These are phyloP conservation scores for Musca domestica DNA, from an alignment of 1,140 invertebrate species.

Conservation along the genomic window DNA sequence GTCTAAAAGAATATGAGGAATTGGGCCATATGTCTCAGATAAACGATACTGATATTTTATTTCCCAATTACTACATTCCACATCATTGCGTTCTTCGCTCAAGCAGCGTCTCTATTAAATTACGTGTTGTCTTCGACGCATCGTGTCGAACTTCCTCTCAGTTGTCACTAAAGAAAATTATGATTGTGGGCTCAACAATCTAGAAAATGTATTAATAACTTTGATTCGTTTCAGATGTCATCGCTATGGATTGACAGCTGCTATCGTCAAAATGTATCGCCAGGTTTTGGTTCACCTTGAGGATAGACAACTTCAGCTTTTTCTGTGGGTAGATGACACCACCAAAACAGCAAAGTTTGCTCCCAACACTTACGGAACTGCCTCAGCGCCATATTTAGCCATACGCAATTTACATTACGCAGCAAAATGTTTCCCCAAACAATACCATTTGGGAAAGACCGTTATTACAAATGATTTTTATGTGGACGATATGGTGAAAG, in stretches of 20 bases:
- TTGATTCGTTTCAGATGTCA: conserved; percentile 38
- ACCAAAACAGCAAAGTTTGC: conserved; percentile 27
- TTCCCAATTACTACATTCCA: conserved; percentile 11
- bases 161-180: conserved; percentile 28
- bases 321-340: conserved; percentile 43
- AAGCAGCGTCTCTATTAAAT: conserved; percentile 26
- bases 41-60: neutral
- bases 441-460: conserved; percentile 31
- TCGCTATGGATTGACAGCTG: conserved; percentile 32
- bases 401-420: conserved; percentile 39
- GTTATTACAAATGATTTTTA: conserved; percentile 51
- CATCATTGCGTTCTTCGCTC: conserved; percentile 13
- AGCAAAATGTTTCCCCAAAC: conserved; percentile 27
- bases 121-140: too few relatives aligned
- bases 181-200: conserved; percentile 23
- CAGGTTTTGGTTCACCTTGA: conserved; percentile 33
- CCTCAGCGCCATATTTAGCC: conserved; percentile 46
- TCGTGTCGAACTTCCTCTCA: conserved; percentile 32
- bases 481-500: conserved; percentile 56
- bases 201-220: conserved; percentile 16
- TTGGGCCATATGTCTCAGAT: conserved; percentile 8
- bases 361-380: conserved; percentile 39
- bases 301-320: conserved; percentile 41
- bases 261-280: conserved; percentile 44
- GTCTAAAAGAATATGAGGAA: conserved; percentile 16